Conservation (phyloP, 2,113 vertebrate species). For the Calyptomena viridis region DNA sequence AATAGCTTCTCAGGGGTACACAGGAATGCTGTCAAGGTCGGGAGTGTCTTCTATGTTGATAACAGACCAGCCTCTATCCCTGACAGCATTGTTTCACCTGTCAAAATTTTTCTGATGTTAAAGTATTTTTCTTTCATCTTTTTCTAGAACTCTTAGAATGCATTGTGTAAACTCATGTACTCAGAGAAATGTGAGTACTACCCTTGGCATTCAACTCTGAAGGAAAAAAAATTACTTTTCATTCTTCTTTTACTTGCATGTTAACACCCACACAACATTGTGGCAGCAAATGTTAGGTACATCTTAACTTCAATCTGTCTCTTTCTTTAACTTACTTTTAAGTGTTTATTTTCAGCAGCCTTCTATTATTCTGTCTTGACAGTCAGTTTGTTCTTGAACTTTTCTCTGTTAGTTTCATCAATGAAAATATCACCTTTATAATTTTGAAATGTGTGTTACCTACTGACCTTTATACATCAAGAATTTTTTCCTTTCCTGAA, state of each 20-base stretch:
- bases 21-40: too few relatives aligned
- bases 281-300: background rate
- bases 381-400: background rate
- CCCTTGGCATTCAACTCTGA: background rate
- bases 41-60: too few relatives aligned
- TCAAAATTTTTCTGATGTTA: background rate
- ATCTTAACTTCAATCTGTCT: background rate
- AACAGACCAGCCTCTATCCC: too few relatives aligned
- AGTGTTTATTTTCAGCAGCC: background rate
- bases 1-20: too few relatives aligned
- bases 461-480: background rate
- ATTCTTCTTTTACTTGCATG: background rate
- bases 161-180: background rate
- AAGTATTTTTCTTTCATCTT: background rate
- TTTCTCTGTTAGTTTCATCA: background rate
- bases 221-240: background rate
- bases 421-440: background rate
- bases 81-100: background rate
- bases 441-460: background rate
- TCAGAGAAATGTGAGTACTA: background rate
- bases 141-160: background rate
- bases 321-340: background rate
- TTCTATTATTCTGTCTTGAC: background rate
- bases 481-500: background rate
- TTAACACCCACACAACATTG: background rate